Conservation (phyloP, 2,888 invertebrate genomes). For the Monoplex corrugatus region DNA sequence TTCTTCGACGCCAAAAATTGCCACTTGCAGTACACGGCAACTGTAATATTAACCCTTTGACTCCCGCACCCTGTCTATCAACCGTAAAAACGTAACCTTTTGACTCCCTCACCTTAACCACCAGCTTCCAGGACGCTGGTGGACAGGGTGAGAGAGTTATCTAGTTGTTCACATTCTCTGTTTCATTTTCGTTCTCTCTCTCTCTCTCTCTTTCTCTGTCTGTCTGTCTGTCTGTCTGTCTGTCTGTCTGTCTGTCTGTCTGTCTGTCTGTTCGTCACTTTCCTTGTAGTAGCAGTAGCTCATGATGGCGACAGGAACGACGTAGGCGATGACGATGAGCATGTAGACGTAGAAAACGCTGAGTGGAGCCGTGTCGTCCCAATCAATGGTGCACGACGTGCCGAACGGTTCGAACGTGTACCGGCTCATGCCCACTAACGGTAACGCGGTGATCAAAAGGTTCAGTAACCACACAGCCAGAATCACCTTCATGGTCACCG, state of each 20-base stretch:
- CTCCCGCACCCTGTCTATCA: no score
- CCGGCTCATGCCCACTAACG: constrained; percentile 61
- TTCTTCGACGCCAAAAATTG: no score
- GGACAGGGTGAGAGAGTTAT: no score
- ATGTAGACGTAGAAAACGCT: constrained; percentile 59
- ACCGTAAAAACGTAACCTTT: no score
- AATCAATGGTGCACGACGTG: constrained; percentile 64
- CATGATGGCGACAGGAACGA: constrained; percentile 56
- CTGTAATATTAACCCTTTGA: no score
- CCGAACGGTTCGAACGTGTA: constrained; percentile 63
- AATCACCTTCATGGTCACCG: constrained; percentile 46
- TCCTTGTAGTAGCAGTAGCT: constrained; percentile 58
- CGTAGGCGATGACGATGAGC: constrained; percentile 57
- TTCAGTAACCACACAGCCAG: constrained; percentile 55
- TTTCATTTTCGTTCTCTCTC: no score
- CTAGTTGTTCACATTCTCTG: no score
- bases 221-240: neutral
- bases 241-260: neutral
- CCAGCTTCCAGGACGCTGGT: no score
- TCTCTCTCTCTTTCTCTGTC: neutral
- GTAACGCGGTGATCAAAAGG: constrained; percentile 54
- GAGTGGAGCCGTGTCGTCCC: constrained; percentile 53
- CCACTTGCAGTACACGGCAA: no score
- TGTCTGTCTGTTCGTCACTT: neutral
- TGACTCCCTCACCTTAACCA: no score